phyloP scores from a whole-genome alignment of 2,797 vertebrate genomes.

The Podarcis siculus region DNA sequence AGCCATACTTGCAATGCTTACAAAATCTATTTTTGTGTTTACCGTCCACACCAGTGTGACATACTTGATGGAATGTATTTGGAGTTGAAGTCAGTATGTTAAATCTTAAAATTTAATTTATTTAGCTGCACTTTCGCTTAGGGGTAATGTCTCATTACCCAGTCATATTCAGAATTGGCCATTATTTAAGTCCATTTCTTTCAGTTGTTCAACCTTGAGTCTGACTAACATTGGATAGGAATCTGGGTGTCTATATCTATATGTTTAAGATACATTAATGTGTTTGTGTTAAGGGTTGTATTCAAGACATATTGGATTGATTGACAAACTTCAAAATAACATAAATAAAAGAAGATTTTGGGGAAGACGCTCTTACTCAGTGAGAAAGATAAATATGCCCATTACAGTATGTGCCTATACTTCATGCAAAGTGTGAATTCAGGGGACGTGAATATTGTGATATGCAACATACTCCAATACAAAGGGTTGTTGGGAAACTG shows the following conservation, averaged over 20 bases:
- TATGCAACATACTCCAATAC: neutral
- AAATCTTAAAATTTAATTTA: neutral
- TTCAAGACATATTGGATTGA: neutral
- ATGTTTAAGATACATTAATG: neutral
- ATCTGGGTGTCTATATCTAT: neutral
- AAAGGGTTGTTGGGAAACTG: neutral
- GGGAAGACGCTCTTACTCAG: neutral
- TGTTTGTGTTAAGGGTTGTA: neutral
- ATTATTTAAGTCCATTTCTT: too few species aligned
- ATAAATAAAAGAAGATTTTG: neutral
- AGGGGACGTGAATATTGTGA: accelerated
- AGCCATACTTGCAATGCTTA: too few species aligned
- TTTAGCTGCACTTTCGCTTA: neutral
- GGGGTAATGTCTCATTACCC: too few species aligned
- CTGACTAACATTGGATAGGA: too few species aligned
- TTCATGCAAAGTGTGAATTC: neutral
- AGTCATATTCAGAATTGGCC: too few species aligned
- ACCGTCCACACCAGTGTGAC: too few species aligned
- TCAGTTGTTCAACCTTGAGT: too few species aligned
- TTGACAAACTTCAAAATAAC: neutral
- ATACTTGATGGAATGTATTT: too few species aligned
- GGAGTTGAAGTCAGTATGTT: neutral
- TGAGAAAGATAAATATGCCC: neutral
- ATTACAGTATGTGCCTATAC: neutral
- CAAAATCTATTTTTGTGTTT: too few species aligned